These are phyloP conservation scores for Aporophyla nigra DNA, from an alignment of 2,888 invertebrate species.

Conservation along the genomic window DNA sequence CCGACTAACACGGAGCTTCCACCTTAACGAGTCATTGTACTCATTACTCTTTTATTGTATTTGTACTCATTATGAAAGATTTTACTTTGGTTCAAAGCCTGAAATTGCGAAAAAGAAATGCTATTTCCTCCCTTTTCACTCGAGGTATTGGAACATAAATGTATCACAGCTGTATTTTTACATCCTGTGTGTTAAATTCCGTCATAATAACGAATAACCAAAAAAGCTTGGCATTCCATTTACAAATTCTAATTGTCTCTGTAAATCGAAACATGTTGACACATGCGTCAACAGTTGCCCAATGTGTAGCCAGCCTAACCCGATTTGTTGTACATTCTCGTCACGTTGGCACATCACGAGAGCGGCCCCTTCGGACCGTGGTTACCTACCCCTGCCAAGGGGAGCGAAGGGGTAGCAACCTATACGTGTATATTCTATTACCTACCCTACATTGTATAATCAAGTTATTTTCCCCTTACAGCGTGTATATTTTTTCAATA, in stretches of 20 bases:
- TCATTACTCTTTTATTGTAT: no score
- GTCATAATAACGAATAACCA: no score
- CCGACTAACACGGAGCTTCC: no score
- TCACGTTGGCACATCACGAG: slow-evolving; percentile 48
- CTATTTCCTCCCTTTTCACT: no score
- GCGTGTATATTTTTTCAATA: slow-evolving; percentile 54
- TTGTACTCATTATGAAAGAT: no score
- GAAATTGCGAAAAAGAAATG: no score
- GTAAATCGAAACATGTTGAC: slow-evolving; percentile 9
- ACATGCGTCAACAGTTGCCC: not conserved
- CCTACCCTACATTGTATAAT: slow-evolving; percentile 47
- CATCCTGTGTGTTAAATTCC: not conserved
- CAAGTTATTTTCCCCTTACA: slow-evolving; percentile 38
- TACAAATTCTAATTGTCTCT: slow-evolving; percentile 38
- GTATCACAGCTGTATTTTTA: no score
- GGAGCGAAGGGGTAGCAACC: slow-evolving; percentile 2
- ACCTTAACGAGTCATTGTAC: no score
- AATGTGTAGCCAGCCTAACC: slow-evolving; percentile 27
- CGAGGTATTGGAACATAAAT: no score
- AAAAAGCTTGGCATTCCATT: slow-evolving; percentile 5
- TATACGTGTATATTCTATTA: slow-evolving; percentile 49
- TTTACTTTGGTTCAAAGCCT: no score
- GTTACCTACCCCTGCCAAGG: slow-evolving; percentile 7
- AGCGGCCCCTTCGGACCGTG: slow-evolving; percentile 17
- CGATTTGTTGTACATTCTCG: slow-evolving; percentile 38